Evolutionary conservation across 1,140 invertebrate genomes (phyloP), one percentile per base, ranked within the genome.

Genomic region (Ceratoteleas bidentatus): DNA sequence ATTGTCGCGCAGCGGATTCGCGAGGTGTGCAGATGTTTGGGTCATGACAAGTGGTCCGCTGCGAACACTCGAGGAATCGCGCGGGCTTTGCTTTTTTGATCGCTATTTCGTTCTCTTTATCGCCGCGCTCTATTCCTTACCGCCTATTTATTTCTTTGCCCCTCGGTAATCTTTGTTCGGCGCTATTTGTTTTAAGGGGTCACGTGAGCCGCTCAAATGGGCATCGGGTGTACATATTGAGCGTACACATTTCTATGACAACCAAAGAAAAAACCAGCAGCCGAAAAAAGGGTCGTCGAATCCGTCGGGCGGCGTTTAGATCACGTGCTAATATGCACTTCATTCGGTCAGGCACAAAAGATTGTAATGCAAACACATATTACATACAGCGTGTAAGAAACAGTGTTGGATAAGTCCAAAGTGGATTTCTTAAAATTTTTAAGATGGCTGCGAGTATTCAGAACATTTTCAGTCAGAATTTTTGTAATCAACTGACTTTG

Each of bases 131-230:
- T 33, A 24, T 60, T 8, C 69, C 34, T 54, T 69, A 56, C 32
- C 32, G 32, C 50, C 61, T 43, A 60, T 65, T 74, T 53, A 45
- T 74, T 53, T 61, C 24, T 60, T 62, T 9, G 34, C 34, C 60
- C 70, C 68, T 62, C 77, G 34, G 57, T 68, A 66, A 85, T 73
- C 84, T 85, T 88, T 87, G 88, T 87, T 87, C 74, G 76, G 65
- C 73, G 74, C 78, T 88, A 87, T 89, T 90, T 90, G 89, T 90
- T 89, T 89, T 89, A 87, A 88, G 88, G 88, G 87, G 83, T 85
- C 84, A 85, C 83, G 72, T 87, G 84, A 69, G 78, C 85, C 86
- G 86, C 81, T 86, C 56, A 90, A 90, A 90, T 89, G 87, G 87
- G 86, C 88, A 90, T 78, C 85, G 88, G 83, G 84, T 89, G 87